Evolutionary conservation across 2,888 invertebrate genomes (phyloP), one percentile per base, ranked within the genome.

Genomic region (Tridacna gigas): DNA sequence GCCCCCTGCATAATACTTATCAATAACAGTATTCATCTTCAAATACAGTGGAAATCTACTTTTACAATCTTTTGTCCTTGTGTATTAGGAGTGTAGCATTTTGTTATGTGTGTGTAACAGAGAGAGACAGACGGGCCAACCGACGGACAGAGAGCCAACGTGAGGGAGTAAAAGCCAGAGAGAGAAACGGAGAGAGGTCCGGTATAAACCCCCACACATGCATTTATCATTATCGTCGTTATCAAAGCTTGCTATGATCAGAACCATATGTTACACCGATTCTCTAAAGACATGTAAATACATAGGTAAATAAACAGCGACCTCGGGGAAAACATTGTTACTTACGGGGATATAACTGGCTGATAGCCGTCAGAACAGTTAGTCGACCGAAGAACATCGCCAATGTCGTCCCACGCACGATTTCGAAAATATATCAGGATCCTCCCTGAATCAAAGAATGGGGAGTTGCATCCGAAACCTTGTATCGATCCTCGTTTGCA

Each of bases 261-360:
- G 37, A 20, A 69, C 69, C 69, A 69, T 11, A 69, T 69, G 69
- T 45, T 69, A 45, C n/a, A 45, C n/a, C 69, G n/a, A 47, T 69
- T 47, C 69, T 69, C 28, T 47, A 26, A 26, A 26, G 28, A 28
- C 26, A 65, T 28, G 65, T 15, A 65, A 15, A 25, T 65, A 26
- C 20, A 15, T 25, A 65, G 65, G 65, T 65, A 65, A 65, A 65
- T 65, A 65, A 65, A 65, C 28, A 65, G 15, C 28, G 65, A 28
- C 65, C 65, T 65, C 26, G 65, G 65, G 65, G 65, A 65, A 65
- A 65, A 65, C 28, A 65, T 28, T 28, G 65, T 28, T 65, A 65
- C 65, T 65, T 65, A 28, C 65, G 26, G 25, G 15, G 37, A 37
- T 37, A 37, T 37, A 37, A 37, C 3, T 37, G 37, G 37, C 37